phyloP scores from a whole-genome alignment of 2,888 invertebrate species.

The Eupeodes luniger region DNA sequence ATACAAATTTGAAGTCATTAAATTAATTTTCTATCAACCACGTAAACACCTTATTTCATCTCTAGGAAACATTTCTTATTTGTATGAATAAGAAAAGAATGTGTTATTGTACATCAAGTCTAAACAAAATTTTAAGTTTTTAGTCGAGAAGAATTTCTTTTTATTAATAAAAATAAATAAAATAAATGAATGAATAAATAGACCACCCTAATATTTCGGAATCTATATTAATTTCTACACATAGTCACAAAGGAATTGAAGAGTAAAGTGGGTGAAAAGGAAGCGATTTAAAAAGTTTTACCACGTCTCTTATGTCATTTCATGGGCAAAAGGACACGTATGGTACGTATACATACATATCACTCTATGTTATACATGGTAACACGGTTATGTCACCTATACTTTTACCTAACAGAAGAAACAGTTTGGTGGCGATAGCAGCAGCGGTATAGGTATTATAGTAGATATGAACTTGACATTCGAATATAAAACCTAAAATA shows the following conservation, averaged over 20 bases:
- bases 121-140: too few species aligned
- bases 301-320: slow-evolving; percentile 21
- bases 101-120: too few species aligned
- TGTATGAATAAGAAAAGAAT: too few species aligned
- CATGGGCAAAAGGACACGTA: slow-evolving; percentile 28
- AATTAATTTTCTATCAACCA: too few species aligned
- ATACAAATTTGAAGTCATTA: too few species aligned
- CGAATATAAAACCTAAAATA: slow-evolving; percentile 2
- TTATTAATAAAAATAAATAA: too few species aligned
- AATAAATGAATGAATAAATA: too few species aligned
- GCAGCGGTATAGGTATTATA: too few species aligned
- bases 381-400: not conserved
- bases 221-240: not conserved
- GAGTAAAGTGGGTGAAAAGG: slow-evolving; percentile 8
- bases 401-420: not conserved
- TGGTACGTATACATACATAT: not conserved
- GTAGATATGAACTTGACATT: slow-evolving; percentile 26
- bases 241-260: not conserved
- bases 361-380: not conserved
- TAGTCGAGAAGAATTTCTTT: too few species aligned
- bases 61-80: too few species aligned
- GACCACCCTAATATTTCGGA: too few species aligned
- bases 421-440: not conserved
- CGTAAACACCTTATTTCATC: too few species aligned
- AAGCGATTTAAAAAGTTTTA: slow-evolving; percentile 12